phyloP scores from a whole-genome alignment of 2,113 vertebrate species.

The Takifugu bimaculatus region DNA sequence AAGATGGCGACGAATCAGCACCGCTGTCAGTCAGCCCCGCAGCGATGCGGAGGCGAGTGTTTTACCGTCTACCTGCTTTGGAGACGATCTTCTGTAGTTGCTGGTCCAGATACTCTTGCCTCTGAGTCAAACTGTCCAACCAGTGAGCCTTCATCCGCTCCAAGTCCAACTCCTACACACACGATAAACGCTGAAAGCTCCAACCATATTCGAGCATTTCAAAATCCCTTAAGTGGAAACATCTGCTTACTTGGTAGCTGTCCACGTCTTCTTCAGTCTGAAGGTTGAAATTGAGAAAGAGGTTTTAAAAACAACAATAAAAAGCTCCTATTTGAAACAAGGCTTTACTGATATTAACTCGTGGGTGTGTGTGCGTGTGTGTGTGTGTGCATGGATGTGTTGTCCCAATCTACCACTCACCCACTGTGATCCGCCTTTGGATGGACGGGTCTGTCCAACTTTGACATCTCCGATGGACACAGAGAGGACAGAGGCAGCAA shows the following conservation, averaged over 20 bases:
- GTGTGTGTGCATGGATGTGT: too few relatives aligned
- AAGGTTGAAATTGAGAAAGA: slow-evolving; percentile 1
- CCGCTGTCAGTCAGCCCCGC: not conserved
- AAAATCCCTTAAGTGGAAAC: too few relatives aligned
- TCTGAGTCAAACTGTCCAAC: slow-evolving; percentile 84
- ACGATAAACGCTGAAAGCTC: not conserved
- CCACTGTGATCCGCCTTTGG: slow-evolving; percentile 62
- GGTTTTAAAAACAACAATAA: not conserved
- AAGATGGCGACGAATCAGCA: not conserved
- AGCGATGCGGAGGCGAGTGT: not conserved
- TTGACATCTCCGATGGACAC: slow-evolving; percentile 88
- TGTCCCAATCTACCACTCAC: slow-evolving; percentile 20
- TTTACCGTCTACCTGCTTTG: slow-evolving; percentile 70
- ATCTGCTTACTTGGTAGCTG: slow-evolving; percentile 87
- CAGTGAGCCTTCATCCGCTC: slow-evolving; percentile 89
- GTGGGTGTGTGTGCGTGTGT: too few relatives aligned
- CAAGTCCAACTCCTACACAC: slow-evolving; percentile 86
- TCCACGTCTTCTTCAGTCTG: slow-evolving; percentile 77
- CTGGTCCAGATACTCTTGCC: slow-evolving; percentile 92
- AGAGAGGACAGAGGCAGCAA: slow-evolving; percentile 82
- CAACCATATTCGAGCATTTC: not conserved
- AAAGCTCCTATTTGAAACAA: not conserved
- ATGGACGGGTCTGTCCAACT: slow-evolving; percentile 65
- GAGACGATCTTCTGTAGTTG: slow-evolving; percentile 88
- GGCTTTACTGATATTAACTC: too few relatives aligned